Base-by-base conservation (phyloP, 2,113 vertebrate species). In the Zosterops japonicus region DNA sequence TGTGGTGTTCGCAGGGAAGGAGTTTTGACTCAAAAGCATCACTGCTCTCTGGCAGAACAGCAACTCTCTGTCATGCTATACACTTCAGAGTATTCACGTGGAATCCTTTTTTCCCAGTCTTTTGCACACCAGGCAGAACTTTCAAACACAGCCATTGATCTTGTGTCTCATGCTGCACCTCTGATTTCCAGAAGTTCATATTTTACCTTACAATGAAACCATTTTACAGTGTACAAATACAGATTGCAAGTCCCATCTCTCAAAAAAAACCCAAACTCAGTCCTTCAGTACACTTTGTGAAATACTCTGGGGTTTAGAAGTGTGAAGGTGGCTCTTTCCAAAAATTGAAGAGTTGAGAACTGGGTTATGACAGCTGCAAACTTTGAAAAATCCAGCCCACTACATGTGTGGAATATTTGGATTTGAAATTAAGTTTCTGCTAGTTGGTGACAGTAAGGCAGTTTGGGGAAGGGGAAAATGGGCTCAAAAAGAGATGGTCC, bases 251-350 rank as follows among this genome's bases (percentile, higher is more conserved):
- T 80, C 35, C 25, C 8, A 9, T 25, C 14, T 44, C 42, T 36
- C 49, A 31, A 61, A 29, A 59, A 59, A 17, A 1, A 1, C 9
- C 41, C 14, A n/a, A 14, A 2, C 31, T 10, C 1, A 0, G 3
- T 56, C 35, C 17, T 89, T 31, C 21, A 29, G 29, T 20, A 20
- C 23, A 69, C 7, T 20, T 72, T 22, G 20, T 61, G n/a, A 82
- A 83, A 55, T 39, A 42, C 16, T 68, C 61, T 13, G 50, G 17
- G 19, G 46, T 79, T 77, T 19, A 57, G 50, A 83, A 8, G 8
- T 8, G 7, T 44, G 36, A 60, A 71, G 23, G 12, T 59, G 33
- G 61, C 24, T 64, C 56, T 76, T 44, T 36, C 46, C 20, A 60
- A 79, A 91, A 75, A 56, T 7, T 4, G 41, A 44, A 19, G 9